Evolutionary conservation across 1,140 invertebrate species (phyloP), one percentile per base, ranked within the genome.

Genomic region (Eueides isabella): DNA sequence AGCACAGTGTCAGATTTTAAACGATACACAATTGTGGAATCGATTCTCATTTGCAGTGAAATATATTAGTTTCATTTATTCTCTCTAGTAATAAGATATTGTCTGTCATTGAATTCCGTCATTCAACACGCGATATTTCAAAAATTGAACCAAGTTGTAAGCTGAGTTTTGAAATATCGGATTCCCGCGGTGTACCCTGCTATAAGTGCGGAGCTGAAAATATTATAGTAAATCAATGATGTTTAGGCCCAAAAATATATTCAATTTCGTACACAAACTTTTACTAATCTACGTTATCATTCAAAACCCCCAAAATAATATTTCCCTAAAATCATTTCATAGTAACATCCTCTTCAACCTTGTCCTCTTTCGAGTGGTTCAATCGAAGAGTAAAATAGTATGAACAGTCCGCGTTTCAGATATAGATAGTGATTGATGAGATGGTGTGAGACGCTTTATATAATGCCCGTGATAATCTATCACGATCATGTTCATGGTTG

Each of bases 381-480:
- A 48, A 48, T 48, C 19, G n/a, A 48, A 48, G 41, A 19, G 41
- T 48, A 19, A 23, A 48, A 48, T 48, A 48, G 41, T 48, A 7
- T 48, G 41, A 19, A 19, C 41, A 19, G 41, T 48, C 41, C n/a
- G 41, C 41, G n/a, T 19, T 48, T 48, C 41, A 48, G 41, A 48
- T 19, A 48, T 48, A 48, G 41, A 19, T 48, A 48, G 41, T 48
- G 41, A 48, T 48, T 48, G 41, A 48, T 48, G 41, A 48, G 41
- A 19, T 1, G 41, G 19, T 48, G 41, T 19, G 41, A 48, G 41
- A 48, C 19, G 41, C 41, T 23, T 44, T 19, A 44, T 19, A 9
- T 48, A 48, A 48, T 48, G 41, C n/a, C 7, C 41, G n/a, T n/a
- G 19, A 48, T n/a, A n/a, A 48, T 48, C 41, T 48, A 48, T 48